Base-by-base conservation (phyloP, 2,113 vertebrate genomes). In the Pardalotus punctatus region DNA sequence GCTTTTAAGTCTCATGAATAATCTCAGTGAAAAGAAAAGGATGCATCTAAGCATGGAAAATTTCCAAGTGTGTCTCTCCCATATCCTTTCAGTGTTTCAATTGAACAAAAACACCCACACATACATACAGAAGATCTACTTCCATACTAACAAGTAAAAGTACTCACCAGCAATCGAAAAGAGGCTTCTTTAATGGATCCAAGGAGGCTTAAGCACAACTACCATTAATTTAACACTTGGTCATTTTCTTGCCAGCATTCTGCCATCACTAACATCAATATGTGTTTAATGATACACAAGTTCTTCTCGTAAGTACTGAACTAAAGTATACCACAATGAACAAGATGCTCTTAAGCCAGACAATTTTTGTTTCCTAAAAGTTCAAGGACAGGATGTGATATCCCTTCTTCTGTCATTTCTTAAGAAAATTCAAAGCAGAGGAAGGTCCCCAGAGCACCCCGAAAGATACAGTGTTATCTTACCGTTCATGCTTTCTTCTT, bases 71-170 rank as follows among this genome's bases (percentile, higher is more conserved):
- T 61, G 74, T 85, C 40, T 86, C 53, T 84, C 65, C 88, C 31
- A 2, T 53, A 94, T 61, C 70, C 50, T 82, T 93, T 69, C 58
- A 82, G n/a, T 9, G 27, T 29, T 77, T 93, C 58, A 76, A 9
- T 76, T 82, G 91, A 89, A 96, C 47, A 94, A 73, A 95, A 87
- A 58, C 81, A 83, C 66, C 58, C 79, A 61, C 90, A 54, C 50
- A 57, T 12, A 70, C 9, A 36, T 35, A 77, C 27, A 54, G 35
- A 94, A 82, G 27, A 80, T 71, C 54, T 48, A 23, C 71, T 88
- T 70, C 58, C 67, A 83, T 35, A 29, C 31, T 70, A 86, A 86
- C 35, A 12, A 82, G 56, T 66, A 82, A 25, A 90, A 93, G 58
- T 54, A 70, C 61, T 93, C 57, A 62, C 17, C 35, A 93, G 71